Evolutionary conservation across 1,140 invertebrate species (phyloP), one percentile per base, ranked within the genome.

Genomic region (Ceratitis capitata): DNA sequence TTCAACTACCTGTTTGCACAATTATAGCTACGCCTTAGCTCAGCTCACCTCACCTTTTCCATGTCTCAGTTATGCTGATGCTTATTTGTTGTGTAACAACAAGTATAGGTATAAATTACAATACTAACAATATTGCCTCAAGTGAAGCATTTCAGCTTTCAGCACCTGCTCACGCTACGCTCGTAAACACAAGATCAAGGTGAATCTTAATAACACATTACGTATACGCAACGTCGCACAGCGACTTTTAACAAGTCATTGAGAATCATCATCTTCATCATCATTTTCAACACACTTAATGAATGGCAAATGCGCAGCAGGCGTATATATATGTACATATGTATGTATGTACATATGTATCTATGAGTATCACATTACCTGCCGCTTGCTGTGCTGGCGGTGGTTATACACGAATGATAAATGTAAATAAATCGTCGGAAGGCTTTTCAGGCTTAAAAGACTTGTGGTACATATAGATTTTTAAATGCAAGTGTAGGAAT

Each of bases 151-250:
- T 7, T 7, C 19, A n/a, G 35, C 64, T 32, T 26, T 74, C 35
- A 78, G 12, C 69, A 78, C 39, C 39, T 78, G 69, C 45, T 12
- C 29, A 19, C 35, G 9, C 35, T 23, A 19, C 64, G n/a, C n/a
- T n/a, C n/a, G n/a, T n/a, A n/a, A 23, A 23, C 16, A 45, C 69
- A 78, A 78, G 69, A 78, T 78, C 69, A 78, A 78, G 69, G 69
- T 78, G 69, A 78, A 78, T 78, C 69, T 78, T 78, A 78, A 45
- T 78, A 45, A 26, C 19, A 78, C 16, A 78, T 78, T 78, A 78
- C 39, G 69, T 78, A 78, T 78, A 78, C 69, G 69, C 69, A 78
- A 78, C 69, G 69, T 47, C 69, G 69, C 39, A 78, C 69, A 45
- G 45, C 19, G n/a, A 45, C n/a, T 69, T n/a, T 9, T 9, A 2